Base-by-base conservation (phyloP, 2,888 invertebrate species). In the Pasiphila rectangulata region DNA sequence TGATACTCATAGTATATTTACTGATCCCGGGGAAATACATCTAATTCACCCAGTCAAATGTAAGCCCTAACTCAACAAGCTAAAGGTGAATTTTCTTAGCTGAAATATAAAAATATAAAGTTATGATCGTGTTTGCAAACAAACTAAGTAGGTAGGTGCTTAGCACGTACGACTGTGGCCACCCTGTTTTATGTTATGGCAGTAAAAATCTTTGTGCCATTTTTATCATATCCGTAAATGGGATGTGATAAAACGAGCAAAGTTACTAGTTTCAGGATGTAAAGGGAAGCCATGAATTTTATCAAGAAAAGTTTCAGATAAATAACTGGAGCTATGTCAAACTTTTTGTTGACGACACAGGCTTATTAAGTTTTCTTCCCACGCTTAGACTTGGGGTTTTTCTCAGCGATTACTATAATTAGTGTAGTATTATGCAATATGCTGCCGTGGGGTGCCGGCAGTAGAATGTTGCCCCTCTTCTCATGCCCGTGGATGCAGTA, bases 1-100 rank as follows among this genome's bases (percentile, higher is more conserved):
- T 66, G 69, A 67, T 69, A 66, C 66, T 52, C 43, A 17, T 37
- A 65, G 59, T 66, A 61, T 64, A 70, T 69, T 67, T 50, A 50
- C 44, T 16, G 53, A 48, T 43, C 46, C 42, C 48, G 3, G 9
- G 48, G 9, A 24, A 39, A 52, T 30, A 49, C 34, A 43, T 48
- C 24, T 29, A 23, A 42, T 15, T 3, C 5, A 16, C 9, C 27
- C 25, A 43, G 12, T 27, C 35, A 17, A 47, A 38, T 47, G 42
- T 49, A 25, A 43, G 42, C 51, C 25, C 16, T 59, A 46, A 27
- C 10, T 6, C 10, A n/a, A 3, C 4, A 32, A 36, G 16, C 6
- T 46, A 51, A 51, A 50, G 53, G 29, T 16, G 40, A 24, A 16
- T 46, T 45, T 46, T 25, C 17, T 34, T 34, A 20, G 13, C 17